These are phyloP conservation scores for Salarias fasciatus DNA, from an alignment of 2,797 vertebrate genomes.

Conservation along the genomic window DNA sequence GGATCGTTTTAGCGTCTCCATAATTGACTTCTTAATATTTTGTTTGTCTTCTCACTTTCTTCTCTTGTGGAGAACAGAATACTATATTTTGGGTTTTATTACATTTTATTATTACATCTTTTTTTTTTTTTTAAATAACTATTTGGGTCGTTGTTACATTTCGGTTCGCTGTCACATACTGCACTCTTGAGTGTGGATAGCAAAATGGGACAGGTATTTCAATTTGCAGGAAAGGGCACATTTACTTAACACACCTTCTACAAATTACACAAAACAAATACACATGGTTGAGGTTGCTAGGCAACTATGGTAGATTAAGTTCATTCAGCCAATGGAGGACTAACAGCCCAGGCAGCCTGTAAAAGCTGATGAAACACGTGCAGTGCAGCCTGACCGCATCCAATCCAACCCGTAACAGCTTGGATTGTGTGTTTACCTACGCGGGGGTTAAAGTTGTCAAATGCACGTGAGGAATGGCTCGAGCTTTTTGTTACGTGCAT, in stretches of 20 bases:
- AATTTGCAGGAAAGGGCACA: conserved; percentile 1
- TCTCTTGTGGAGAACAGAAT: no score
- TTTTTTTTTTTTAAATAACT: conserved; percentile 16
- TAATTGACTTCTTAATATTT: no score
- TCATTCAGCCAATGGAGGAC: conserved; percentile 21
- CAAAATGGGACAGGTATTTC: not conserved
- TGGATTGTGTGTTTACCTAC: conserved; percentile 25
- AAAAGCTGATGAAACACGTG: conserved; percentile 19
- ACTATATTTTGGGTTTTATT: no score
- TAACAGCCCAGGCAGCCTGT: conserved; percentile 33
- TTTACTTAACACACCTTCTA: conserved; percentile 8
- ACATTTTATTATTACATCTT: not conserved
- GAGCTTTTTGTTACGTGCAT: conserved; percentile 6
- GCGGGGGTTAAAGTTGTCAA: conserved; percentile 8
- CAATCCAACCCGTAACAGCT: conserved; percentile 7
- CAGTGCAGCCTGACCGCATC: conserved; percentile 16
- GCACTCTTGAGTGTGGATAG: not conserved
- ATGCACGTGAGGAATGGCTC: not conserved
- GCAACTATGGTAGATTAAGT: conserved; percentile 35
- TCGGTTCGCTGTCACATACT: no score
- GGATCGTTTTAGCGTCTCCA: no score
- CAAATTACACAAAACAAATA: conserved; percentile 21
- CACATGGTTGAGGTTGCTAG: conserved; percentile 30
- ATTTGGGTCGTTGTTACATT: conserved; percentile 10
- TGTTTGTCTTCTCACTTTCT: no score